Conservation (phyloP, 2,797 vertebrate species). For the Diglossa cyanea region DNA sequence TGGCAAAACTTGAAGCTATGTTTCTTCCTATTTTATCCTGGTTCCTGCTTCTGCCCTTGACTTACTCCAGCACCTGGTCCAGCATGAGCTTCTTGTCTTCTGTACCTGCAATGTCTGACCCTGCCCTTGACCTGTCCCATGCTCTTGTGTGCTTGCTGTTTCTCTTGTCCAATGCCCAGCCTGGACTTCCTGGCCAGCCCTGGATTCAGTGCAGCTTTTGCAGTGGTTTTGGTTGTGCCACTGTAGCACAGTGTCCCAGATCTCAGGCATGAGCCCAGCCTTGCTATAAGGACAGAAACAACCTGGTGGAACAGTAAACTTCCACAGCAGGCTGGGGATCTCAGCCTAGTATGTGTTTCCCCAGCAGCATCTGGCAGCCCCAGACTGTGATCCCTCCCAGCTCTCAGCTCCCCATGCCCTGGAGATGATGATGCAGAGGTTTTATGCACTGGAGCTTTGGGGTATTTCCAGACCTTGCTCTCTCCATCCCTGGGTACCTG, state of each 20-base stretch:
- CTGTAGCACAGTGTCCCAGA: no score
- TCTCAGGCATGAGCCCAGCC: not conserved
- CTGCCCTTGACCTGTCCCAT: not conserved
- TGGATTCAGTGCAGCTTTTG: not conserved
- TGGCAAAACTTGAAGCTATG: not conserved
- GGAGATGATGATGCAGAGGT: not conserved
- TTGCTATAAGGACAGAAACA: not conserved
- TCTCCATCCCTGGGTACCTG: not conserved
- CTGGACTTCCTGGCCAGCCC: not conserved
- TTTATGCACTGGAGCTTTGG: not conserved
- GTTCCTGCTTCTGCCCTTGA: not conserved
- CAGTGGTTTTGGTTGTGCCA: not conserved
- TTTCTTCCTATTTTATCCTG: not conserved
- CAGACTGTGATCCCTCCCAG: not conserved
- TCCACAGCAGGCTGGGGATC: not conserved
- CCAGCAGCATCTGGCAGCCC: not conserved
- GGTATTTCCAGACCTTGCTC: not conserved
- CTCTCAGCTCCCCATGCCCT: not conserved
- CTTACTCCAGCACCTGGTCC: not conserved
- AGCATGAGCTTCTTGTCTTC: rapidly evolving
- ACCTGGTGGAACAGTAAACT: not conserved
- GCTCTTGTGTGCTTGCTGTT: not conserved
- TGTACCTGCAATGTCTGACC: not conserved
- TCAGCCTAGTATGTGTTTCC: not conserved
- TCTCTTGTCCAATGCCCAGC: not conserved